Evolutionary conservation across 2,797 vertebrate species (phyloP), one percentile per base, ranked within the genome.

Genomic region (Anguilla marmorata): DNA sequence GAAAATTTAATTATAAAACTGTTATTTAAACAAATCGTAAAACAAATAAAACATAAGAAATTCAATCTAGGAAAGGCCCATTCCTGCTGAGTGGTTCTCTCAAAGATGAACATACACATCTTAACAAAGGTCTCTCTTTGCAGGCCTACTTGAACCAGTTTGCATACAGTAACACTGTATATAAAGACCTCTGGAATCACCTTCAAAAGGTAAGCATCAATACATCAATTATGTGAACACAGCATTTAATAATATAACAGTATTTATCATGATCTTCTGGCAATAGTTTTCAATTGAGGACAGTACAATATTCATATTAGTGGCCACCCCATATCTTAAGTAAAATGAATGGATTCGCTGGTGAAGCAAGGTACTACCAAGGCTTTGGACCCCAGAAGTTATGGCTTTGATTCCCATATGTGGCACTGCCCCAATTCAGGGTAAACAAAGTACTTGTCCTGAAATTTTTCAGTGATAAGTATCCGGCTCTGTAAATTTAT

Each of bases 131-230:
- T 90, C 48, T 92, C 88, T 87, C 45, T 83, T 45, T 4, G 0
- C 95, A 99, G 98, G 94, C 94, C n/a, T 99, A 99, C 91, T 94
- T 99, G 85, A 84, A 90, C 0, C 0, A 88, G 66, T 99, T 96
- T 16, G 8, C 90, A 0, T 98, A 96, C 16, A 3, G 0, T 0
- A 99, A 97, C 90, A 96, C 98, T 0, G 0, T 96, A 85, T 99
- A 98, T 91, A 50, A 12, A 0, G 94, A 99, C 92, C 96, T 99
- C 16, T 99, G 97, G 97, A 0, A 74, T 0, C 96, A 98, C 80
- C 93, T 99, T 90, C 96, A 99, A 88, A 0, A 0, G 90, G 96
- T 91, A 90, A 33, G 4, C n/a, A 79, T 82, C 41, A n/a, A 21
- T 58, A 27, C 79, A 24, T 58, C 41, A 0, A 11, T 1, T 66